Conservation (phyloP, 1,140 invertebrate species). For the Heterodera schachtii region DNA sequence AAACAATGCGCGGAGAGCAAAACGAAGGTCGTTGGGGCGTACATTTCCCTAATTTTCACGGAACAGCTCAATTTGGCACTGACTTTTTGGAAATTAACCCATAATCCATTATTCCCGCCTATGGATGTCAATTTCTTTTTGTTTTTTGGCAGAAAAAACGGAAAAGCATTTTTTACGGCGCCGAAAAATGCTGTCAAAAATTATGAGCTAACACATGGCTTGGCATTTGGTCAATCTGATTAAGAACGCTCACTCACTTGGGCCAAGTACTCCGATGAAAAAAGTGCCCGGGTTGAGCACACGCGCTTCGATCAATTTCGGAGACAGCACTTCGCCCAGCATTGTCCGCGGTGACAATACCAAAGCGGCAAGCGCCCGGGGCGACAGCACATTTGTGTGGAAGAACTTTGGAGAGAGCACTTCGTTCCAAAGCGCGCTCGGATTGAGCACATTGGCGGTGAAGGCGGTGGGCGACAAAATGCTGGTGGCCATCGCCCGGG, state of each 20-base stretch:
- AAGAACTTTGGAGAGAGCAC: conserved; percentile 43
- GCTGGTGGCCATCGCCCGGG: conserved; percentile 24
- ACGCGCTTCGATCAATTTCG: conserved; percentile 36
- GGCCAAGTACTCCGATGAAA: conserved; percentile 29
- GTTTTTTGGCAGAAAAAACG: too few species aligned
- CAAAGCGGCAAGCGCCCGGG: conserved; percentile 37
- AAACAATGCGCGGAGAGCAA: too few species aligned
- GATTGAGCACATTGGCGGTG: conserved; percentile 36
- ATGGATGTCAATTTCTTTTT: too few species aligned
- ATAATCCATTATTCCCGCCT: too few species aligned
- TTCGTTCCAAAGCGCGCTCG: conserved; percentile 30
- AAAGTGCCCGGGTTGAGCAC: conserved; percentile 44
- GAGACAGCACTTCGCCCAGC: conserved; percentile 37
- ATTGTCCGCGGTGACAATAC: conserved; percentile 39
- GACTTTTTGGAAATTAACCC: too few species aligned
- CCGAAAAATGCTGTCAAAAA: too few species aligned
- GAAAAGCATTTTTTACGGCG: too few species aligned
- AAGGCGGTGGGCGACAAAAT: conserved; percentile 40
- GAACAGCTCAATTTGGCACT: neutral
- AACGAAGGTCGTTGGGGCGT: too few species aligned
- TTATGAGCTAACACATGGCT: too few species aligned
- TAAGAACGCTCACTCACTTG: conserved; percentile 23
- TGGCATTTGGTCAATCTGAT: neutral
- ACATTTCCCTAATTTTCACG: neutral
- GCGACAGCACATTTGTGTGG: conserved; percentile 37